These are phyloP conservation scores for Stigmatopora nigra DNA, from an alignment of 2,113 vertebrate species.

Conservation along the genomic window DNA sequence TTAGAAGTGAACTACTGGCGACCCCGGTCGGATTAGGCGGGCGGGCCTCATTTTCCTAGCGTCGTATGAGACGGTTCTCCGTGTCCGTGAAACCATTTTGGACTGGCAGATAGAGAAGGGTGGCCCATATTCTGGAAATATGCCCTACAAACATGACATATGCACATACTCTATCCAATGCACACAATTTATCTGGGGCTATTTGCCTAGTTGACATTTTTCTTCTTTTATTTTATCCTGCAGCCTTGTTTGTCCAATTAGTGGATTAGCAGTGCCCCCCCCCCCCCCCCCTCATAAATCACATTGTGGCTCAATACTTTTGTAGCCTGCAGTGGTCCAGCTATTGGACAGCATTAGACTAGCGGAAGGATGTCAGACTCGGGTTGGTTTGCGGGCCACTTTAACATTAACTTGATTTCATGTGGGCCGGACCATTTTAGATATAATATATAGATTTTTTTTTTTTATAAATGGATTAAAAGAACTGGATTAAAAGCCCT, in stretches of 20 bases:
- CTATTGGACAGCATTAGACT: conserved; percentile 23
- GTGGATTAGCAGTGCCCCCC: conserved; percentile 43
- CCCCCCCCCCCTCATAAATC: conserved; percentile 34
- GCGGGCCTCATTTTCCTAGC: conserved; percentile 16
- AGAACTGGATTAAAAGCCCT: no score
- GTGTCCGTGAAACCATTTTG: conserved; percentile 29
- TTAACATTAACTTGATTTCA: no score
- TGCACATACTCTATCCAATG: conserved; percentile 10
- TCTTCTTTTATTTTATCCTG: conserved; percentile 20
- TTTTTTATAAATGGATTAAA: no score
- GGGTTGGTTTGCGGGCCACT: no score
- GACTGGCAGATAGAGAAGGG: conserved; percentile 9
- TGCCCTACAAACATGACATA: conserved; percentile 43
- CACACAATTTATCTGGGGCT: not conserved
- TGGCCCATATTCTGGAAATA: conserved; percentile 49
- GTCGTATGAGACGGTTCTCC: conserved; percentile 26
- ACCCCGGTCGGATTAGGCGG: conserved; percentile 30
- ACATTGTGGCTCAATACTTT: conserved; percentile 35
- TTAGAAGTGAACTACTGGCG: conserved; percentile 32
- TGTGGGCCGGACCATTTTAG: no score
- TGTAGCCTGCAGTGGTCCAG: conserved; percentile 35
- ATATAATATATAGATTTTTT: no score
- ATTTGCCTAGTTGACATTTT: conserved; percentile 7
- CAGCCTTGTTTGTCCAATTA: conserved; percentile 57
- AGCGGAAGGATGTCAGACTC: no score